Conservation (phyloP, 2,888 invertebrate species). For the Acleris holmiana region DNA sequence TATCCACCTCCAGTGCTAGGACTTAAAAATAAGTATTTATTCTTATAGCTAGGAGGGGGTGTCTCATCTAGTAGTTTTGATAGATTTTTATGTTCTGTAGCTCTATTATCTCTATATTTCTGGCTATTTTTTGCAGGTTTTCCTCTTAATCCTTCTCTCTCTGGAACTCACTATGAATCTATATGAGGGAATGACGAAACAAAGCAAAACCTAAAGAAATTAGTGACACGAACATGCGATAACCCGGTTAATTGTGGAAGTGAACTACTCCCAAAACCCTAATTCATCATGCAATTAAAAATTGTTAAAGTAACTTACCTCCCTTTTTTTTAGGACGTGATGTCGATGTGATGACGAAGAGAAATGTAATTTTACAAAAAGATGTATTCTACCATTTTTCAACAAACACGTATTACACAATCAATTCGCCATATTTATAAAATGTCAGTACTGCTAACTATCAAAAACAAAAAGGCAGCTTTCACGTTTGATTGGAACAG, state of each 20-base stretch:
- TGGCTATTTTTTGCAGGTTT: conserved; percentile 42
- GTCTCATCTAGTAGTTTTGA: conserved; percentile 38
- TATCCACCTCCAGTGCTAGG: conserved; percentile 4
- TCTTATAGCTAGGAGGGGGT: conserved; percentile 35
- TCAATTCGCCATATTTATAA: no score
- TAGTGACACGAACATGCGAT: conserved; percentile 1
- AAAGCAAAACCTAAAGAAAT: conserved; percentile 11
- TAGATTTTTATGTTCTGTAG: conserved; percentile 38
- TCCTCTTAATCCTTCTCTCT: conserved; percentile 39
- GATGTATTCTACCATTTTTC: background rate
- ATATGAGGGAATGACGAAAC: conserved; percentile 28
- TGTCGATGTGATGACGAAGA: conserved; percentile 1
- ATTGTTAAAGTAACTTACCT: background rate
- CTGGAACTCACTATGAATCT: conserved; percentile 38
- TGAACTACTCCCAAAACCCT: background rate
- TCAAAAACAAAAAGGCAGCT: no score
- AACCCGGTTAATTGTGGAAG: background rate
- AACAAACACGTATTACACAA: no score
- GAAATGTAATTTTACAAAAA: background rate
- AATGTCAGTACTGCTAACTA: no score
- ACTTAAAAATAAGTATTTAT: no score
- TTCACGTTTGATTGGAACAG: no score
- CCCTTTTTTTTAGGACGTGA: background rate
- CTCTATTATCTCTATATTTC: conserved; percentile 39
- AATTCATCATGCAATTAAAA: background rate